phyloP scores from a whole-genome alignment of 2,797 vertebrate genomes.

The Serranus cabrilla region DNA sequence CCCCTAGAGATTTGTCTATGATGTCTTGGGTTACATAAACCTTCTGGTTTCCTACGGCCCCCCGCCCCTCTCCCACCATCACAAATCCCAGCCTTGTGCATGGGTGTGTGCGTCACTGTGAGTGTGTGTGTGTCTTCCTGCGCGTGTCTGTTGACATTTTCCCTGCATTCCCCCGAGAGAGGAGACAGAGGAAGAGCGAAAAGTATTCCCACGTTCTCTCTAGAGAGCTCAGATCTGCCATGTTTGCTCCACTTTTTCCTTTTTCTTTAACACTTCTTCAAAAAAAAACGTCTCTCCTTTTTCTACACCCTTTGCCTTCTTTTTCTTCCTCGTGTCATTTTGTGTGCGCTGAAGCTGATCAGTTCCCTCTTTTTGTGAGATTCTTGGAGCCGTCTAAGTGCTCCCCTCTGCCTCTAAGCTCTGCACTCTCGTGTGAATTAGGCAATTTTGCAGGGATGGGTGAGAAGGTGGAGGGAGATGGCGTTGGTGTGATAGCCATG shows the following conservation, averaged over 20 bases:
- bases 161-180: conserved; percentile 67
- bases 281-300: conserved; percentile 9
- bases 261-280: conserved; percentile 52
- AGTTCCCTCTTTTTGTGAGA: conserved; percentile 41
- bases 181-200: conserved; percentile 65
- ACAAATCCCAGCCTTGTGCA: conserved; percentile 32
- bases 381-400: conserved; percentile 54
- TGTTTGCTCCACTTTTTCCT: conserved; percentile 63
- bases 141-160: conserved; percentile 77
- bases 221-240: conserved; percentile 68
- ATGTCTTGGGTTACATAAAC: conserved; percentile 75
- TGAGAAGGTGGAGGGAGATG: conserved; percentile 41
- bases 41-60: conserved; percentile 53
- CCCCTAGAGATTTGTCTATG: conserved; percentile 68
- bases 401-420: conserved; percentile 55
- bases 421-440: conserved; percentile 55
- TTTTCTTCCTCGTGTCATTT: conserved; percentile 42
- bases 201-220: conserved; percentile 79
- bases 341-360: conserved; percentile 63
- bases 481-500: conserved; percentile 26
- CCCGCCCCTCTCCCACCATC: conserved; percentile 3
- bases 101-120: conserved; percentile 24
- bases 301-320: conserved; percentile 30
- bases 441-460: conserved; percentile 41
- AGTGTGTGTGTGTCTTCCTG: conserved; percentile 29